A percentile compares a stretch with the other conserved stretches of the same genome.
Conservation (phyloP, 2,888 invertebrate genomes). For the Dugesia japonica region DNA sequence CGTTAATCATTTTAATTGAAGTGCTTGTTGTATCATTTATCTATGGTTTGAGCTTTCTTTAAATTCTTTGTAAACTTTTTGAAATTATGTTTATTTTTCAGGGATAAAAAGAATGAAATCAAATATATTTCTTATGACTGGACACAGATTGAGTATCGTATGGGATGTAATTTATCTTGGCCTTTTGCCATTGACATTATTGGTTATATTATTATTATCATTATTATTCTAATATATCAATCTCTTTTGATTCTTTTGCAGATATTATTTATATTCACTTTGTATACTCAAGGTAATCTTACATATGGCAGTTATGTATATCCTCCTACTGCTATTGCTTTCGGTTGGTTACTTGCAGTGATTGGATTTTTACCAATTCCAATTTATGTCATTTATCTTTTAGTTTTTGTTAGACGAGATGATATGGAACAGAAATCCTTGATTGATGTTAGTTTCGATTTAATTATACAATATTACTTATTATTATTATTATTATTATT, state of each 20-base stretch:
- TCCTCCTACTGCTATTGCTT: background rate
- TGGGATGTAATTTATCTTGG: background rate
- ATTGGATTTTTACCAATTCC: background rate
- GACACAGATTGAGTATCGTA: background rate
- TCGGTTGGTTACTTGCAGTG: background rate
- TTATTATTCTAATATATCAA: background rate
- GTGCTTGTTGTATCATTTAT: background rate
- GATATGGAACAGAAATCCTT: background rate
- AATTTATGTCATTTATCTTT: background rate
- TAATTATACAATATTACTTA: background rate
- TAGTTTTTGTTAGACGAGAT: background rate
- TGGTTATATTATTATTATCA: background rate
- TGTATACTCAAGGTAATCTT: conserved; percentile 5
- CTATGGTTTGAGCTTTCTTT: background rate
- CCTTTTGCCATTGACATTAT: background rate
- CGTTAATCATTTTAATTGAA: background rate
- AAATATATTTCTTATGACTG: background rate
- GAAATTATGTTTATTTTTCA: too few species aligned
- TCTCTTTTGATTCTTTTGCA: too few species aligned
- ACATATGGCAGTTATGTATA: background rate
- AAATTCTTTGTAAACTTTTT: too few species aligned
- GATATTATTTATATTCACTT: background rate
- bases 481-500: too few species aligned
- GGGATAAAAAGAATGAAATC: background rate
- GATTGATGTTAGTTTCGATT: background rate